A percentile compares a stretch with the other conserved stretches of the same genome.
Evolutionary conservation across 2,797 vertebrate species (phyloP).

Genomic region (Cossypha heuglini): DNA sequence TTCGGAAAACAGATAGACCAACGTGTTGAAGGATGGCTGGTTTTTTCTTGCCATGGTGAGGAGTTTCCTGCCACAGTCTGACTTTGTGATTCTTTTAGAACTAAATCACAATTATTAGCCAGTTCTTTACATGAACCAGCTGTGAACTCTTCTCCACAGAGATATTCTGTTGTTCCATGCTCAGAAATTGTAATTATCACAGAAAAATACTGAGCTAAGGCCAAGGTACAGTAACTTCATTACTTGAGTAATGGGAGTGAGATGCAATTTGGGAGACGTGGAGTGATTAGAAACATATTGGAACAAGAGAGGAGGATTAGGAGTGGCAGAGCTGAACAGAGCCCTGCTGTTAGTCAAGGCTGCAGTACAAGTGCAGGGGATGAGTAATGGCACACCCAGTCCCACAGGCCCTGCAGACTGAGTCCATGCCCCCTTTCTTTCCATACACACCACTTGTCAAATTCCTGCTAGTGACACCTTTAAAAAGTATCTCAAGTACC

Average conservation of each 20-base stretch:
- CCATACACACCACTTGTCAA: background rate
- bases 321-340: constrained; percentile 1
- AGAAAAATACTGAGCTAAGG: background rate
- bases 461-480: background rate
- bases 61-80: background rate
- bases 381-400: constrained; percentile 55
- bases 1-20: background rate
- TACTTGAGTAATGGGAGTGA: background rate
- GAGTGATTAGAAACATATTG: constrained; percentile 33
- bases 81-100: background rate
- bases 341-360: constrained; percentile 1
- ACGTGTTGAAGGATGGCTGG: background rate
- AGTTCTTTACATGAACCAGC: constrained; percentile 35
- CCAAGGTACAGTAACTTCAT: constrained; percentile 21
- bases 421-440: background rate
- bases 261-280: background rate
- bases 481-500: background rate
- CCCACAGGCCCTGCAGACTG: background rate
- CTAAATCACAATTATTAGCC: background rate
- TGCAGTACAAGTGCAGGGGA: background rate
- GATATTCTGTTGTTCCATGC: background rate
- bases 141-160: constrained; percentile 23
- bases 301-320: background rate
- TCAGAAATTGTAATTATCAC: constrained; percentile 31
- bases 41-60: background rate